Percentiles rank a stretch among this genome's conserved stretches.
These are phyloP conservation scores for Hyla sarda DNA, from an alignment of 2,113 vertebrate genomes.

Conservation along the genomic window DNA sequence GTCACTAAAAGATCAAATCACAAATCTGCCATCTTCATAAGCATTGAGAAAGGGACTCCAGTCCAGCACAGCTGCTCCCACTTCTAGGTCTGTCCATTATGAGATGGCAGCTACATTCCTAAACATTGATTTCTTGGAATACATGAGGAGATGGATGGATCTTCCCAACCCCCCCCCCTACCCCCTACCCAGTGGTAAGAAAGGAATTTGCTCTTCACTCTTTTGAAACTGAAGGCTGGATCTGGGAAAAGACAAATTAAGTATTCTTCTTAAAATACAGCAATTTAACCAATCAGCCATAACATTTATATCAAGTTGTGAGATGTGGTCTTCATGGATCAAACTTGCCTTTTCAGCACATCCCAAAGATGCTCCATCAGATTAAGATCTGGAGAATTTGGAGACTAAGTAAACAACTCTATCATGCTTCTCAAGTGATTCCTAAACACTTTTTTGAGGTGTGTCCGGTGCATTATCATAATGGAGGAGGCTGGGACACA, in stretches of 20 bases:
- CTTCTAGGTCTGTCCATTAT: conserved; percentile 45
- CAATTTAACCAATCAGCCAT: no score
- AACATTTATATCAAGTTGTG: no score
- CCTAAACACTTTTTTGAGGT: no score
- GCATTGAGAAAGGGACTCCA: background rate
- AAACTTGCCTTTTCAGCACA: no score
- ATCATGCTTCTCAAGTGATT: no score
- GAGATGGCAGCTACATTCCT: conserved; percentile 41
- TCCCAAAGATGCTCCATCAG: no score
- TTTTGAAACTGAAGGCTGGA: background rate
- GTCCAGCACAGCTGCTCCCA: background rate
- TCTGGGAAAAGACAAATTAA: background rate
- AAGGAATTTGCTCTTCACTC: background rate
- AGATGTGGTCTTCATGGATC: no score
- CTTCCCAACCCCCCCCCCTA: background rate
- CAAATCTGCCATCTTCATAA: conserved; percentile 12
- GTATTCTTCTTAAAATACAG: no score
- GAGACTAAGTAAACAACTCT: no score
- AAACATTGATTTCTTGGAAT: conserved; percentile 56
- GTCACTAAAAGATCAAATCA: conserved; percentile 35
- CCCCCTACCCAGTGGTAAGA: conserved; percentile 5
- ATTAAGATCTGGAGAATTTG: no score
- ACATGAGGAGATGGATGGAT: conserved; percentile 49
- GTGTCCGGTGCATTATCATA: no score
- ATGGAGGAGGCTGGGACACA: no score